phyloP scores from a whole-genome alignment of 2,888 invertebrate genomes.

The Melieria omissa region DNA sequence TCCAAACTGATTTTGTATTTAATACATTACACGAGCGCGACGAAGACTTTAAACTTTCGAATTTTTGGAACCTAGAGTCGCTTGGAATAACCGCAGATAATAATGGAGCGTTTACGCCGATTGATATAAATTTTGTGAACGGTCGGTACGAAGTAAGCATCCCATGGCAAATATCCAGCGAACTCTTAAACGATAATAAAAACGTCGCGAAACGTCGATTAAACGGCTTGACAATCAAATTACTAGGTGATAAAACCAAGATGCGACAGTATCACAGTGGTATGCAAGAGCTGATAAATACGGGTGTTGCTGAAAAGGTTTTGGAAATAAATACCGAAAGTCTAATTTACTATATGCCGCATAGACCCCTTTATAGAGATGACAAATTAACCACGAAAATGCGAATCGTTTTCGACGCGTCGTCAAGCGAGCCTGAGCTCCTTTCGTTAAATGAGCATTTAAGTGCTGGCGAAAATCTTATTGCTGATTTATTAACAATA shows the following conservation, averaged over 20 bases:
- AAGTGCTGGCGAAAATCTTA: constrained; percentile 37
- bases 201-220: background rate
- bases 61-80: constrained; percentile 37
- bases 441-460: constrained; percentile 38
- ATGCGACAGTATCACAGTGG: too few species aligned
- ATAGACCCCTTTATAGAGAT: constrained; percentile 37
- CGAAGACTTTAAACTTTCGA: background rate
- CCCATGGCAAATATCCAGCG: constrained; percentile 24
- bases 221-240: too few species aligned
- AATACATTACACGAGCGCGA: constrained; percentile 13
- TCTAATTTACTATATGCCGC: constrained; percentile 35
- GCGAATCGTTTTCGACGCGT: constrained; percentile 39
- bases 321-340: background rate
- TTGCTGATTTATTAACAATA: constrained; percentile 6
- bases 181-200: constrained; percentile 31
- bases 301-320: background rate
- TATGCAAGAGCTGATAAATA: background rate
- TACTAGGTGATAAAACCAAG: too few species aligned
- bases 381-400: constrained; percentile 37
- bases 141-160: constrained; percentile 30
- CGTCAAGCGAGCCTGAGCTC: constrained; percentile 33
- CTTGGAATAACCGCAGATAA: constrained; percentile 33
- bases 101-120: constrained; percentile 24
- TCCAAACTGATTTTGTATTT: constrained; percentile 8
- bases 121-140: constrained; percentile 23